phyloP scores from a whole-genome alignment of 2,888 invertebrate genomes.

The Dryococelus australis region DNA sequence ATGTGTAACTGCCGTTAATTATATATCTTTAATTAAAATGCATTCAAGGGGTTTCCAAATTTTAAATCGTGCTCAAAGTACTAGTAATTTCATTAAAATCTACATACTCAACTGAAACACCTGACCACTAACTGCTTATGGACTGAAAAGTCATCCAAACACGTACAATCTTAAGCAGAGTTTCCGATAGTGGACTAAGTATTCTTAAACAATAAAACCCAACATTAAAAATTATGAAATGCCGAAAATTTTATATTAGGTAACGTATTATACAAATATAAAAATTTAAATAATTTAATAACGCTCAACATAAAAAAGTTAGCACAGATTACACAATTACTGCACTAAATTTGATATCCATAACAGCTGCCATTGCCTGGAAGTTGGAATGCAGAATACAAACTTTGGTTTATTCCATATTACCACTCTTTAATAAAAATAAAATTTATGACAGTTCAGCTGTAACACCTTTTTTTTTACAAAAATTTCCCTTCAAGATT shows the following conservation, averaged over 20 bases:
- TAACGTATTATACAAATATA: neutral
- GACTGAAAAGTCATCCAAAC: too few species aligned
- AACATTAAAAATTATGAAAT: too few species aligned
- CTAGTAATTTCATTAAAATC: too few species aligned
- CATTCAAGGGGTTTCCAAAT: too few species aligned
- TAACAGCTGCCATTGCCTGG: neutral
- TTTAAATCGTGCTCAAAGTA: too few species aligned
- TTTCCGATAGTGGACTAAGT: too few species aligned
- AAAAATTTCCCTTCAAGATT: neutral
- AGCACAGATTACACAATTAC: neutral
- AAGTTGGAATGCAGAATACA: neutral
- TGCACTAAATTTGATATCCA: neutral
- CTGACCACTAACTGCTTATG: too few species aligned
- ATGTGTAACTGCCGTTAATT: too few species aligned
- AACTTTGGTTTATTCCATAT: neutral
- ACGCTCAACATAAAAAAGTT: neutral
- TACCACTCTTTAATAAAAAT: neutral
- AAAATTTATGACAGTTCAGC: neutral
- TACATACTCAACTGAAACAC: too few species aligned
- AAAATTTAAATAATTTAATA: constrained; percentile 1
- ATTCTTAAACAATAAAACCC: too few species aligned
- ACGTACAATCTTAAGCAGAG: too few species aligned
- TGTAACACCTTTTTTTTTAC: neutral
- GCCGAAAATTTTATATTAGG: neutral
- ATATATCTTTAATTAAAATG: too few species aligned